Evolutionary conservation across 2,113 vertebrate genomes (phyloP).

Genomic region (Ancistrus triradiatus): DNA sequence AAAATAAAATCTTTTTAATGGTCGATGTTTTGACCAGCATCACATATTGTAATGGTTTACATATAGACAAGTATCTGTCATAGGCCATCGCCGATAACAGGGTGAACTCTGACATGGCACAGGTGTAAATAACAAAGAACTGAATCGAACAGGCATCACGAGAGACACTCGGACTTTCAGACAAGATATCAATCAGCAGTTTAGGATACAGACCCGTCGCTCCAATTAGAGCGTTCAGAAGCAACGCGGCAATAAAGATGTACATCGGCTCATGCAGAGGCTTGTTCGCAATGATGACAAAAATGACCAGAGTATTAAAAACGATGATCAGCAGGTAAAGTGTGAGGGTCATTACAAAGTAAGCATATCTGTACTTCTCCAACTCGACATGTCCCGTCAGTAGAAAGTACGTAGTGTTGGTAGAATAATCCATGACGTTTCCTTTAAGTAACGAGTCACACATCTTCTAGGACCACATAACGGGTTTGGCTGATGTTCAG

Average conservation of each 20-base stretch:
- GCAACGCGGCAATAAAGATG: slow-evolving; percentile 24
- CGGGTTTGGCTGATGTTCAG: too few species aligned
- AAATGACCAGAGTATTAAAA: slow-evolving; percentile 11
- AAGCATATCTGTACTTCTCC: slow-evolving; percentile 23
- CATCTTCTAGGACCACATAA: too few species aligned
- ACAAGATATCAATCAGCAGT: slow-evolving; percentile 4
- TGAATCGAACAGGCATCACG: slow-evolving; percentile 2
- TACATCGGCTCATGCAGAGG: slow-evolving; percentile 18
- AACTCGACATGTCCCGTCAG: slow-evolving; percentile 12
- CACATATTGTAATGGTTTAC: slow-evolving; percentile 17
- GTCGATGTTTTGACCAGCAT: slow-evolving; percentile 2
- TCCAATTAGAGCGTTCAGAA: slow-evolving; percentile 16
- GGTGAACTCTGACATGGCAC: background rate
- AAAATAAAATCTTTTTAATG: slow-evolving; percentile 4
- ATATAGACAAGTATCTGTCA: slow-evolving; percentile 26
- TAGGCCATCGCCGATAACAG: slow-evolving; percentile 22
- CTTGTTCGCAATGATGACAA: slow-evolving; percentile 2
- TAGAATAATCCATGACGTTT: background rate
- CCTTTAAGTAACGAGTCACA: too few species aligned
- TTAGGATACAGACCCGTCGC: slow-evolving; percentile 6
- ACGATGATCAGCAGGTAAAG: slow-evolving; percentile 5
- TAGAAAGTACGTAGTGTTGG: background rate
- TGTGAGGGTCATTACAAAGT: slow-evolving; percentile 12
- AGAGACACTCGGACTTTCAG: background rate
- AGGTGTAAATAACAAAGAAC: slow-evolving; percentile 5